A percentile compares a stretch with the other conserved stretches of the same genome.
Evolutionary conservation across 92 coral and sea anemone species (phyloP).

Genomic region (Parazoanthus darwini): DNA sequence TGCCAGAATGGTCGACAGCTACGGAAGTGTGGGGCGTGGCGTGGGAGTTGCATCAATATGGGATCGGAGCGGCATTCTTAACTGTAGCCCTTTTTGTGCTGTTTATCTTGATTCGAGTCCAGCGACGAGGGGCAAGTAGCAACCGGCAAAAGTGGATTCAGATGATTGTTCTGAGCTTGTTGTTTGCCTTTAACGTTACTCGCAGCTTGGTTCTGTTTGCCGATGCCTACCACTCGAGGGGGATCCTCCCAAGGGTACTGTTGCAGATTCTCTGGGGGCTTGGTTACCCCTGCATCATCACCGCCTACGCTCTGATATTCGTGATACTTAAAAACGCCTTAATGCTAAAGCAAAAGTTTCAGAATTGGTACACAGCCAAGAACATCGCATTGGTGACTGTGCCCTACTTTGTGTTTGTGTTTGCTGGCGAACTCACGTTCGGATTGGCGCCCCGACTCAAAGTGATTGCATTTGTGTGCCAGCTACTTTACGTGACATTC

Average conservation of each 20-base stretch:
- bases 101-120: conserved; percentile 38
- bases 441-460: conserved; percentile 57
- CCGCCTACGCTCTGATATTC: conserved; percentile 71
- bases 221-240: conserved; percentile 69
- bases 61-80: conserved; percentile 57
- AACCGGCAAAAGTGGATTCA: conserved; percentile 61
- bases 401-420: conserved; percentile 70
- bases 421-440: conserved; percentile 67
- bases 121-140: conserved; percentile 3
- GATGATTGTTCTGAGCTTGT: conserved; percentile 52
- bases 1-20: conserved; percentile 75
- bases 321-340: conserved; percentile 78
- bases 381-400: conserved; percentile 70
- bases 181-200: conserved; percentile 52
- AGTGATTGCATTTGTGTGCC: conserved; percentile 67
- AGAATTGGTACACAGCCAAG: conserved; percentile 70
- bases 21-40: conserved; percentile 65
- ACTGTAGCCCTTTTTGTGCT: conserved; percentile 51
- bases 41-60: conserved; percentile 76
- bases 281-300: conserved; percentile 77
- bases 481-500: conserved; percentile 57
- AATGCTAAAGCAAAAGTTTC: conserved; percentile 67
- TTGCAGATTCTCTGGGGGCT: conserved; percentile 73
- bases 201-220: conserved; percentile 57
- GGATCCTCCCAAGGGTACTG: conserved; percentile 46